Evolutionary conservation across 2,113 vertebrate genomes (phyloP).

Genomic region (Scomber japonicus): DNA sequence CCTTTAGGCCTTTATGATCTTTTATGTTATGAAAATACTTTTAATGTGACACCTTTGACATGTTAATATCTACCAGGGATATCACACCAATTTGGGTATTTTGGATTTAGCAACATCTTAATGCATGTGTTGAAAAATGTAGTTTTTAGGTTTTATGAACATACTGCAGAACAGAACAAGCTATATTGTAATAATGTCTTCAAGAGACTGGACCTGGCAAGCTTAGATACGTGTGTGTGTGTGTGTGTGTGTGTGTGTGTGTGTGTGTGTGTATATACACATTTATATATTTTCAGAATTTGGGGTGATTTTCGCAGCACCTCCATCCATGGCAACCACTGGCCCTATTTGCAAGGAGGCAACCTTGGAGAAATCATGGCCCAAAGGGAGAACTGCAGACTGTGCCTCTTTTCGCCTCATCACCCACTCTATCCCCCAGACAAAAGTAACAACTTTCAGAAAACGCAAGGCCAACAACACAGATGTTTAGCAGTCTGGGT

Average conservation of each 20-base stretch:
- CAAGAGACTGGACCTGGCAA: slow-evolving; percentile 47
- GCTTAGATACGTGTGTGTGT: not conserved
- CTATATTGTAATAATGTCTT: slow-evolving; percentile 36
- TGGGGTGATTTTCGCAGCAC: slow-evolving; percentile 38
- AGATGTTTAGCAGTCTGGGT: slow-evolving; percentile 75
- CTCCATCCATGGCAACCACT: slow-evolving; percentile 46
- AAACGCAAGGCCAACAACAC: slow-evolving; percentile 47
- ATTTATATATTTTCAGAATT: slow-evolving; percentile 1
- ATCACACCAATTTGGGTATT: not conserved
- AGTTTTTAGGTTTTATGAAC: too few relatives aligned
- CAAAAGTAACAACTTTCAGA: slow-evolving; percentile 66
- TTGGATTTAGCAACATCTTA: not conserved
- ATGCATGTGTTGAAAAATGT: not conserved
- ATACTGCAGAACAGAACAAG: too few relatives aligned
- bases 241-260: too few relatives aligned
- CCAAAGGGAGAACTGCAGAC: slow-evolving; percentile 53
- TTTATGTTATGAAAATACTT: slow-evolving; percentile 10
- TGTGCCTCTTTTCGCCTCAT: slow-evolving; percentile 67
- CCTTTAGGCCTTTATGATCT: not conserved
- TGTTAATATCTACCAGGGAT: not conserved
- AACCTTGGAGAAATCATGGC: slow-evolving; percentile 54
- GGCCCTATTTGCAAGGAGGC: slow-evolving; percentile 37
- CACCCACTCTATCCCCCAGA: slow-evolving; percentile 59
- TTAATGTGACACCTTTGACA: not conserved
- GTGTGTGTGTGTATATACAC: too few relatives aligned